Evolutionary conservation across 2,797 vertebrate genomes (phyloP).

Genomic region (Carcharodon carcharias): DNA sequence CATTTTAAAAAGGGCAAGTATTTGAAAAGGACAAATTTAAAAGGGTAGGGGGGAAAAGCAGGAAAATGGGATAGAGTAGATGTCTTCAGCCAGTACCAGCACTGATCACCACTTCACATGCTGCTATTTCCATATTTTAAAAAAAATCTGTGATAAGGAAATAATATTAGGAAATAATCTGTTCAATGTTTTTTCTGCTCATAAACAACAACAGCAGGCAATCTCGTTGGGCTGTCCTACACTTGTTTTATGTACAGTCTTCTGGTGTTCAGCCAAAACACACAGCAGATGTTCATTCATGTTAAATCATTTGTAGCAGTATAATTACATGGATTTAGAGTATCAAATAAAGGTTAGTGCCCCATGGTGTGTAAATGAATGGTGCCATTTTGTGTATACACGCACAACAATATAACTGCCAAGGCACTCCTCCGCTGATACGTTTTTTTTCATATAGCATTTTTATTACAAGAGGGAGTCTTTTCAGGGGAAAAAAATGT

Average conservation of each 20-base stretch:
- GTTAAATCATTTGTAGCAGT: neutral
- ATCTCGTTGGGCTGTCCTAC: neutral
- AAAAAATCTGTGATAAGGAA: neutral
- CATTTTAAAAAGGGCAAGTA: neutral
- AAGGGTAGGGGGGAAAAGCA: neutral
- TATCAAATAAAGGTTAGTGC: neutral
- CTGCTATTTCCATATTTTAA: neutral
- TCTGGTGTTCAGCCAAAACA: neutral
- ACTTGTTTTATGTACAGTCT: neutral
- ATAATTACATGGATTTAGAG: neutral
- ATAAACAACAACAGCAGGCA: neutral
- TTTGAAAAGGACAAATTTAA: neutral
- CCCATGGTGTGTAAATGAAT: neutral
- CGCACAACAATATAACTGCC: neutral
- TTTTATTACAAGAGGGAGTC: neutral
- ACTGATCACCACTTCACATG: neutral
- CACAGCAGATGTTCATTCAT: neutral
- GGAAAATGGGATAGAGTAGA: neutral
- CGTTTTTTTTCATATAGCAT: neutral
- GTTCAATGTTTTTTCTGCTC: neutral
- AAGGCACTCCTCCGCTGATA: neutral
- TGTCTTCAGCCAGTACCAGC: neutral
- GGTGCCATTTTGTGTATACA: neutral
- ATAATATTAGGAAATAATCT: neutral
- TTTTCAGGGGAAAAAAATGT: neutral